phyloP scores from a whole-genome alignment of 2,113 vertebrate genomes.

The Hippocampus barbouri region DNA sequence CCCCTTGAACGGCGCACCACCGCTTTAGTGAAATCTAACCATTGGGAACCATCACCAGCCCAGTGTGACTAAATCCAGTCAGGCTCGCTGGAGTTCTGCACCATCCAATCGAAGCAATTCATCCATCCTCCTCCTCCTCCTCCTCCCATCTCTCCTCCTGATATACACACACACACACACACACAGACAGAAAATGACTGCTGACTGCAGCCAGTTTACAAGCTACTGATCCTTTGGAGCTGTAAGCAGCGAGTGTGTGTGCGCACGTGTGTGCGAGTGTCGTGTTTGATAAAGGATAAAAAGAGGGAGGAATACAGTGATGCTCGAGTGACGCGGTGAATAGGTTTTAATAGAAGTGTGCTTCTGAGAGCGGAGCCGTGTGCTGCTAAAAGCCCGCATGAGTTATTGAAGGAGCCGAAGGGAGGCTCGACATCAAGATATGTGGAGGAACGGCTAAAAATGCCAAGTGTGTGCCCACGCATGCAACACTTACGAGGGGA shows the following conservation, averaged over 20 bases:
- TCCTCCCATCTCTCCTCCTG: conserved; percentile 29
- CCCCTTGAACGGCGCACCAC: conserved; percentile 11
- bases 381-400: conserved; percentile 47
- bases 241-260: conserved; percentile 41
- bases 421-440: conserved; percentile 10
- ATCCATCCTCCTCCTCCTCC: conserved; percentile 38
- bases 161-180: conserved; percentile 9
- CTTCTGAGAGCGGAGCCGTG: conserved; percentile 8
- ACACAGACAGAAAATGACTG: conserved; percentile 46
- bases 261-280: conserved; percentile 9
- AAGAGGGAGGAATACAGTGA: conserved; percentile 7
- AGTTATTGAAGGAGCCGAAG: conserved; percentile 47
- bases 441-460: conserved; percentile 10
- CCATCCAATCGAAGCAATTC: conserved; percentile 41
- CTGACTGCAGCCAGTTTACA: conserved; percentile 63
- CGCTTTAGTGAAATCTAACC: conserved; percentile 13
- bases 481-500: conserved; percentile 1
- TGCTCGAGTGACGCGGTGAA: conserved; percentile 17
- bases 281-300: conserved; percentile 16
- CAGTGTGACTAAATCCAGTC: conserved; percentile 38
- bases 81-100: conserved; percentile 30
- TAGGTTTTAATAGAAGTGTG: conserved; percentile 27
- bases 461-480: neutral
- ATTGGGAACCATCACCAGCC: conserved; percentile 1
- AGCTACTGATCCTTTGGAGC: conserved; percentile 68